Conservation (phyloP, 2,113 vertebrate genomes). For the Calonectris borealis region DNA sequence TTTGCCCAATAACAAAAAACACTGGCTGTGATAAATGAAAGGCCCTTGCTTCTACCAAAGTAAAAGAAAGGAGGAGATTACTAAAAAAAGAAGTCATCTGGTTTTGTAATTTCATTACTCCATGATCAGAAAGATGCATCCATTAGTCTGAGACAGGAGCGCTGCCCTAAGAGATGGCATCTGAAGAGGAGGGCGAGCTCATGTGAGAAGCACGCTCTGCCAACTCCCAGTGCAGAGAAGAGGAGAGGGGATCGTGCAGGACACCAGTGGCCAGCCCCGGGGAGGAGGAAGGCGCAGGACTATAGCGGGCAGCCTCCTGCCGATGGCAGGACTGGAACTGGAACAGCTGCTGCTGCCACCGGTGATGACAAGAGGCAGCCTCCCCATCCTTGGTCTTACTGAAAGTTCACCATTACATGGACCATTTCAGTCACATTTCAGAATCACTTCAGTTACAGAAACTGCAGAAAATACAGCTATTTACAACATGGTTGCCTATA, state of each 20-base stretch:
- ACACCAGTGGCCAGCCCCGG: rapidly evolving
- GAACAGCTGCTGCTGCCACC: no score
- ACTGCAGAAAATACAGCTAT: not conserved
- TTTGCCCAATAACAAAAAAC: not conserved
- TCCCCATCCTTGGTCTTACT: not conserved
- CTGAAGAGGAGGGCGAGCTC: not conserved
- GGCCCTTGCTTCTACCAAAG: not conserved
- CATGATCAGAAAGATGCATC: not conserved
- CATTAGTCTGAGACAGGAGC: not conserved
- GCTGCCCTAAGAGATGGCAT: not conserved
- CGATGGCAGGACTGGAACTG: not conserved
- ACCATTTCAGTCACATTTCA: not conserved
- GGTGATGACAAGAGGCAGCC: rapidly evolving
- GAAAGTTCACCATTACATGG: not conserved
- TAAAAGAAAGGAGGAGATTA: not conserved
- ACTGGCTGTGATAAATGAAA: not conserved
- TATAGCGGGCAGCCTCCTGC: not conserved
- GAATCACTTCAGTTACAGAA: not conserved
- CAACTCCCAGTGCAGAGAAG: not conserved
- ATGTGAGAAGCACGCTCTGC: not conserved
- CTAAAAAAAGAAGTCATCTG: not conserved
- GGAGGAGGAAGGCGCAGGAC: rapidly evolving
- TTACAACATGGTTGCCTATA: not conserved
- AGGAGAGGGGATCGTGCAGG: rapidly evolving
- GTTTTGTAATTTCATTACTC: not conserved